Conservation (phyloP, 2,888 invertebrate species). For the Julus scanicus region DNA sequence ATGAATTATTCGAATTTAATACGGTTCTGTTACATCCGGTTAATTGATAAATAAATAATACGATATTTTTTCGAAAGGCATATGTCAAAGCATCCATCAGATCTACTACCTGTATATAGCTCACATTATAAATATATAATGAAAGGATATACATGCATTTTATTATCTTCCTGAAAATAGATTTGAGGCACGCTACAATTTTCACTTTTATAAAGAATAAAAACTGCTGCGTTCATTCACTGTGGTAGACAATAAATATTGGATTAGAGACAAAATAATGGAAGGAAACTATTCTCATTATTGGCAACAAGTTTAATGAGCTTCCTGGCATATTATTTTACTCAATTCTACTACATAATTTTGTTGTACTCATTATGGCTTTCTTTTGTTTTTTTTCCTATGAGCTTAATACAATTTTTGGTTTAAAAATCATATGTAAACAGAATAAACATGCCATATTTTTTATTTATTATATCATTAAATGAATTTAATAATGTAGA, state of each 20-base stretch:
- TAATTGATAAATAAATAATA: background rate
- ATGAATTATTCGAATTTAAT: background rate
- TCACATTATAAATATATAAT: background rate
- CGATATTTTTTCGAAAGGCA: background rate
- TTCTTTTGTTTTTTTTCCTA: too few species aligned
- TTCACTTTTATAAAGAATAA: slow-evolving; percentile 15
- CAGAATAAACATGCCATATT: too few species aligned
- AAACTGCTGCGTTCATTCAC: background rate
- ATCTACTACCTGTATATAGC: background rate
- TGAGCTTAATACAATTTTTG: too few species aligned
- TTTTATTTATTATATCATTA: too few species aligned
- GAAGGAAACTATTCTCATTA: too few species aligned
- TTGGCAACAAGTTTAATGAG: too few species aligned
- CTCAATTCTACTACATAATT: too few species aligned
- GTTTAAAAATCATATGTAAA: too few species aligned
- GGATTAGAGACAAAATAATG: background rate
- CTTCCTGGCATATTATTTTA: too few species aligned
- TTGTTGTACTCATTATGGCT: too few species aligned
- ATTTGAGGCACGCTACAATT: background rate
- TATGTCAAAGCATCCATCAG: slow-evolving; percentile 4
- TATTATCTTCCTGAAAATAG: background rate
- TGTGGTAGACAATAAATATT: background rate
- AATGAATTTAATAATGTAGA: too few species aligned
- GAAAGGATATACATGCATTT: background rate
- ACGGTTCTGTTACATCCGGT: slow-evolving; percentile 1